These are phyloP conservation scores for Dyspetes luteomarginatus DNA, from an alignment of 2,888 invertebrate genomes.

Conservation along the genomic window DNA sequence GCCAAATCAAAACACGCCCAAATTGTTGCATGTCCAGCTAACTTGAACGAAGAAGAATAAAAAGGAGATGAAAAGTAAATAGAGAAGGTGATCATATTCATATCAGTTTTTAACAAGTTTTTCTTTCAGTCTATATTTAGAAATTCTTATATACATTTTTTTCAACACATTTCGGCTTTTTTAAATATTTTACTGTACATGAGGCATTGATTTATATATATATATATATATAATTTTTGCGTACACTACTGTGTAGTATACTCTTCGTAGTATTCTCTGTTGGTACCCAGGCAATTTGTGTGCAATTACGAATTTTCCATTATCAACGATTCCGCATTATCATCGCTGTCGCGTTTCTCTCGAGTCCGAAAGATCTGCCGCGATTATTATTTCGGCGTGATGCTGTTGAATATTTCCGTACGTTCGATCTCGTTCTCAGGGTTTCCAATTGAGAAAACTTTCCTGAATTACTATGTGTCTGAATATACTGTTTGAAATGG, in stretches of 20 bases:
- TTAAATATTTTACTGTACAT: slow-evolving; percentile 58
- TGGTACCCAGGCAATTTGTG: neutral
- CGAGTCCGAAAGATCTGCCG: slow-evolving; percentile 14
- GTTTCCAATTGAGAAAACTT: slow-evolving; percentile 84
- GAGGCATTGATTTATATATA: slow-evolving; percentile 19
- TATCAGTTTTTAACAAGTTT: neutral
- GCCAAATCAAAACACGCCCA: no score
- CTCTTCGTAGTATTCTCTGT: neutral
- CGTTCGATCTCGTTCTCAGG: slow-evolving; percentile 64
- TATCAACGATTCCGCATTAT: neutral
- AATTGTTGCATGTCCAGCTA: no score
- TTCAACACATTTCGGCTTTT: slow-evolving; percentile 29
- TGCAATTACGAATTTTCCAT: slow-evolving; percentile 24
- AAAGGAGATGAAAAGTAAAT: neutral
- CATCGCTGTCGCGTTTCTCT: neutral
- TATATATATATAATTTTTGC: neutral
- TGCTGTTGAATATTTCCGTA: neutral
- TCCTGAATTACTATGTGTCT: slow-evolving; percentile 87
- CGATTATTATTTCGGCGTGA: neutral
- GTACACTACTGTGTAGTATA: slow-evolving; percentile 9
- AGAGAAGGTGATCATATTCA: neutral
- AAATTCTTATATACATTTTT: slow-evolving; percentile 58
- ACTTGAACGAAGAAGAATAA: no score
- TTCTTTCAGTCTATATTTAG: slow-evolving; percentile 38
- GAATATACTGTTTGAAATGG: slow-evolving; percentile 86